Percentiles rank a stretch among this genome's conserved stretches.
These are phyloP conservation scores for Umimayanthus kanabou DNA, from an alignment of 92 coral and sea anemone species.

Conservation along the genomic window DNA sequence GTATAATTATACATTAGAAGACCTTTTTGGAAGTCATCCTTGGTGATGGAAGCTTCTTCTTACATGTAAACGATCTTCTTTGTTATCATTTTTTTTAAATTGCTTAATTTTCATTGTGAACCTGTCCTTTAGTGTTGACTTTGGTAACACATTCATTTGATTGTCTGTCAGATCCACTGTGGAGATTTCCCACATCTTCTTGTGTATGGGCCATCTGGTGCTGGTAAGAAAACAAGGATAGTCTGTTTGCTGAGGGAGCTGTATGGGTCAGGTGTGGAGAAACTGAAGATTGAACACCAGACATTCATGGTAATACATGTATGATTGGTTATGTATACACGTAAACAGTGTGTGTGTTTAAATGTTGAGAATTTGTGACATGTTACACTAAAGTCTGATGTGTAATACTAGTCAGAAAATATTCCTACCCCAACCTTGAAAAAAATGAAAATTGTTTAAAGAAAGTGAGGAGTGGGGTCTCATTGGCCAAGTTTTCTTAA, in stretches of 20 bases:
- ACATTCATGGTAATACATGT: constrained; percentile 77
- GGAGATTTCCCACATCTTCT: constrained; percentile 96
- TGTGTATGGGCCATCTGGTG: constrained; percentile 99
- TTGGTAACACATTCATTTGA: background rate
- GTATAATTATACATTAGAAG: too few species aligned
- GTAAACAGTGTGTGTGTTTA: background rate
- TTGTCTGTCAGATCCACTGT: constrained; percentile 78
- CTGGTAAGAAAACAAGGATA: constrained; percentile 98
- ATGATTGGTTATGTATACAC: too few species aligned
- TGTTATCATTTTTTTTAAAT: too few species aligned
- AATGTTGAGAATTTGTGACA: background rate
- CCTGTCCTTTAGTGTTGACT: background rate
- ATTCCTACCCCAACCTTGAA: too few species aligned
- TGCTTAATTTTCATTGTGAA: too few species aligned
- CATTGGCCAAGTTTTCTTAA: too few species aligned
- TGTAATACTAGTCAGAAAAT: background rate
- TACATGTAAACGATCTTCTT: too few species aligned
- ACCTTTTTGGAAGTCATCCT: too few species aligned
- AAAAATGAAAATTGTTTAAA: too few species aligned
- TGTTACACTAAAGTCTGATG: background rate
- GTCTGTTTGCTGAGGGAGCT: constrained; percentile 95
- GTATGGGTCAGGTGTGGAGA: constrained; percentile 99
- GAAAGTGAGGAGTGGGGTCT: too few species aligned
- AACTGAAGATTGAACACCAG: constrained; percentile 90
- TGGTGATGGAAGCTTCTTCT: too few species aligned